phyloP scores from a whole-genome alignment of 1,140 invertebrate genomes.

The Calliopsis andreniformis region DNA sequence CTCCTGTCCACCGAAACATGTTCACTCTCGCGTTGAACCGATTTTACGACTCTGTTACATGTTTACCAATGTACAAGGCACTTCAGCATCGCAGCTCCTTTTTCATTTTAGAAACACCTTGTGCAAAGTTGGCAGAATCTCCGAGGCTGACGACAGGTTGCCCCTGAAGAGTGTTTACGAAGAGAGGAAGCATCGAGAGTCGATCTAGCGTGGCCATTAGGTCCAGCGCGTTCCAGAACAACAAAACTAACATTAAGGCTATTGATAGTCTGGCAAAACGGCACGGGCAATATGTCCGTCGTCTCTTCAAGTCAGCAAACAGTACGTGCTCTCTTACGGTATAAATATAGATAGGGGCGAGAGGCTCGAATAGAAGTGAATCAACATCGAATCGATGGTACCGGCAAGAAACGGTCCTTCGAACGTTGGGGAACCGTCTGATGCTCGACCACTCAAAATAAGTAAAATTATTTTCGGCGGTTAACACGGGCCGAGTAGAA shows the following conservation, averaged over 20 bases:
- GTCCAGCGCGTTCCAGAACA: slow-evolving; percentile 20
- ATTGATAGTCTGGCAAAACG: slow-evolving; percentile 13
- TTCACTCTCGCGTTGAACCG: too few relatives aligned
- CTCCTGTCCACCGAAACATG: too few relatives aligned
- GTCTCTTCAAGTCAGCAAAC: not conserved
- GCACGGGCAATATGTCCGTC: slow-evolving; percentile 20
- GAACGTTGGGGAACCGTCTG: too few relatives aligned
- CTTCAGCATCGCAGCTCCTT: too few relatives aligned
- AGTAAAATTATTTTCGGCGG: slow-evolving; percentile 10
- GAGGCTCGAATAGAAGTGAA: not conserved
- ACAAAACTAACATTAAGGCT: slow-evolving; percentile 12
- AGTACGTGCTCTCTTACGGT: not conserved
- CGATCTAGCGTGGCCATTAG: slow-evolving; percentile 6
- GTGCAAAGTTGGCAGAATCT: not conserved
- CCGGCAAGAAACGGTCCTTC: too few relatives aligned
- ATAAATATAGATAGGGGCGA: slow-evolving; percentile 8
- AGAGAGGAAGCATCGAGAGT: not conserved
- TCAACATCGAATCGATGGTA: too few relatives aligned
- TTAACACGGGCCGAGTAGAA: not conserved
- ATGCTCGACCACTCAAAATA: too few relatives aligned
- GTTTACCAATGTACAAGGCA: too few relatives aligned
- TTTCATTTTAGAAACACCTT: not conserved
- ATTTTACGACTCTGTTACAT: too few relatives aligned
- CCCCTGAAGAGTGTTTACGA: not conserved
- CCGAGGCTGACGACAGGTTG: not conserved